phyloP scores from a whole-genome alignment of 2,797 vertebrate species.

The Typhlichthys subterraneus region DNA sequence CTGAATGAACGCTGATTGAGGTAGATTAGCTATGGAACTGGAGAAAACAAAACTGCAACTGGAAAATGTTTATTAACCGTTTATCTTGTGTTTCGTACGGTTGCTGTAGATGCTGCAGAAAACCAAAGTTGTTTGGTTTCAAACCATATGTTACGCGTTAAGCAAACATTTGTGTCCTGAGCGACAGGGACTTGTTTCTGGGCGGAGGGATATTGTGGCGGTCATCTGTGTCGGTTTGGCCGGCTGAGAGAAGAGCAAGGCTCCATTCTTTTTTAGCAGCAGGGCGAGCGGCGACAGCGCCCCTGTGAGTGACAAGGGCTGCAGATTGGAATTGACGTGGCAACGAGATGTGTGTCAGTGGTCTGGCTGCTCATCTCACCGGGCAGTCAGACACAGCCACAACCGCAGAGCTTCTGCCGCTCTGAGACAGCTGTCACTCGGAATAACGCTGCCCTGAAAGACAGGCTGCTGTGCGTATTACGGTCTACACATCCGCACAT shows the following conservation, averaged over 20 bases:
- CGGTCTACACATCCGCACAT: not conserved
- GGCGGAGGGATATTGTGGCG: conserved; percentile 38
- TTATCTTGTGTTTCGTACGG: not conserved
- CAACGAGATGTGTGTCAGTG: conserved; percentile 76
- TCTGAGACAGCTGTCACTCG: conserved; percentile 64
- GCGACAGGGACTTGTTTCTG: conserved; percentile 11
- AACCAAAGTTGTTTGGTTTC: too few species aligned
- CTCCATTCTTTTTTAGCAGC: conserved; percentile 22
- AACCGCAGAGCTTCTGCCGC: conserved; percentile 46
- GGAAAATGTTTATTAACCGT: too few species aligned
- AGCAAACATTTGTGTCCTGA: too few species aligned
- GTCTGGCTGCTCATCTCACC: conserved; percentile 77
- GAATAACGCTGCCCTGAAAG: conserved; percentile 67
- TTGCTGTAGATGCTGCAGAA: not conserved
- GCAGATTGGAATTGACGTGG: conserved; percentile 80
- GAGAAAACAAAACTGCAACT: too few species aligned
- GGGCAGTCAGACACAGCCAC: conserved; percentile 61
- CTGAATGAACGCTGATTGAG: too few species aligned
- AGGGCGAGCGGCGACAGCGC: conserved; percentile 40
- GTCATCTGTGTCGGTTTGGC: conserved; percentile 59
- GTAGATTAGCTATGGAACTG: too few species aligned
- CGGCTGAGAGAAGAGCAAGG: conserved; percentile 49
- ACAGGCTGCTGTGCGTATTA: conserved; percentile 17
- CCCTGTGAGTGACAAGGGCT: conserved; percentile 69
- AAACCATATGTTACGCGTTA: too few species aligned